Evolutionary conservation across 35 echinoderm and acorn worm genomes (phyloP).

Genomic region (Apostichopus californicus): DNA sequence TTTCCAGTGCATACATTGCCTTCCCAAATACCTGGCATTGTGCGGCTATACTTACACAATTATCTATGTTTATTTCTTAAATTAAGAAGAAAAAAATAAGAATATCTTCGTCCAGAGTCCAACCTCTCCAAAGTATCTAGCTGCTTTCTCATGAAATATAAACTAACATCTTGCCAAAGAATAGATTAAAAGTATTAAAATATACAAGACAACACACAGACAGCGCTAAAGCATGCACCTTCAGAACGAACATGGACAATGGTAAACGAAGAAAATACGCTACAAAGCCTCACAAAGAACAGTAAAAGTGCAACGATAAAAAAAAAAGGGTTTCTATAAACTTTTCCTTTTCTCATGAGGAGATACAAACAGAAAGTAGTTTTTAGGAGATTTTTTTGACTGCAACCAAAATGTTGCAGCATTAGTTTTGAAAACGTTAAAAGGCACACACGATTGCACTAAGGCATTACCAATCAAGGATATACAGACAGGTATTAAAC

Average conservation of each 20-base stretch:
- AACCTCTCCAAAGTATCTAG: constrained; percentile 48
- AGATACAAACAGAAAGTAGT: background rate
- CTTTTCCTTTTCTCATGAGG: background rate
- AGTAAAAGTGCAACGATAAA: constrained; percentile 13
- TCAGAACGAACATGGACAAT: constrained; percentile 49
- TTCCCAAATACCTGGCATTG: background rate
- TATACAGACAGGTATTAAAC: background rate
- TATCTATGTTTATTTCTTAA: background rate
- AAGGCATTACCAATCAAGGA: constrained; percentile 33
- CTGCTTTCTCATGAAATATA: constrained; percentile 54
- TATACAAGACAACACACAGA: constrained; percentile 36
- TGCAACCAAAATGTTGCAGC: background rate
- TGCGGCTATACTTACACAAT: constrained; percentile 4
- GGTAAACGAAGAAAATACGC: constrained; percentile 17
- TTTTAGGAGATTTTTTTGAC: background rate
- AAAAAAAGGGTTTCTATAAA: background rate
- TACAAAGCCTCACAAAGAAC: constrained; percentile 38
- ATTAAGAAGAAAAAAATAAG: constrained; percentile 8
- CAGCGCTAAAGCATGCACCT: background rate
- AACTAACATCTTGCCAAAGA: constrained; percentile 27
- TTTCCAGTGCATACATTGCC: background rate
- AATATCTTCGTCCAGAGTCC: constrained; percentile 16
- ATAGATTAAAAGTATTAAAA: constrained; percentile 46
- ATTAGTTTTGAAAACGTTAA: constrained; percentile 15
- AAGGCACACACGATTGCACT: constrained; percentile 47